Percentiles rank a stretch among this genome's conserved stretches.
Evolutionary conservation across 2,888 invertebrate species (phyloP).

Genomic region (Bhutanitis thaidina): DNA sequence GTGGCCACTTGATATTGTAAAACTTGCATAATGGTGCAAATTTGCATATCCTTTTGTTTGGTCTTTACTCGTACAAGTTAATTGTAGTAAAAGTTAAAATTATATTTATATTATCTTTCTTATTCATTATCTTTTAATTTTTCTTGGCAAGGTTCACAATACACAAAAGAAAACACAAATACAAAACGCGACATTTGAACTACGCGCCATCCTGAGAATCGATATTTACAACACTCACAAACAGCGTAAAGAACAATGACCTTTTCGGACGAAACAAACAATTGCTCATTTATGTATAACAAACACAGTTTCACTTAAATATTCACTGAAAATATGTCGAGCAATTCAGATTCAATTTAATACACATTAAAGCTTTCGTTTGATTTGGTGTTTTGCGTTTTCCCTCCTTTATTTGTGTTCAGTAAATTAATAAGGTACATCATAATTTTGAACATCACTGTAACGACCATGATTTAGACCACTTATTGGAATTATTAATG

Average conservation of each 20-base stretch:
- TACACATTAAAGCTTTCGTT: neutral
- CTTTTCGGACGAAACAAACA: conserved; percentile 40
- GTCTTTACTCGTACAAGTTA: neutral
- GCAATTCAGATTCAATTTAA: neutral
- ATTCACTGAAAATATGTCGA: neutral
- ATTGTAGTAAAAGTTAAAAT: neutral
- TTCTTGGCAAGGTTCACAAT: conserved; percentile 3
- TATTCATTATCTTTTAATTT: neutral
- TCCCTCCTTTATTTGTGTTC: conserved; percentile 16
- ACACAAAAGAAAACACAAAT: conserved; percentile 4
- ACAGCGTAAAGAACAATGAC: conserved; percentile 54
- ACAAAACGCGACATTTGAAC: conserved; percentile 39
- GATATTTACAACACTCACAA: conserved; percentile 54
- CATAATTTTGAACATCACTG: neutral
- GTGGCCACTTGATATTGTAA: conserved; percentile 81
- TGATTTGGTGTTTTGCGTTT: neutral
- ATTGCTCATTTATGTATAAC: conserved; percentile 12
- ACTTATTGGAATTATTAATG: neutral
- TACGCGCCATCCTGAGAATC: conserved; percentile 63
- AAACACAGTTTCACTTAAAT: conserved; percentile 4
- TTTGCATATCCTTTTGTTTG: conserved; percentile 66
- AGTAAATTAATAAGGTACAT: neutral
- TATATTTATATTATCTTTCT: neutral
- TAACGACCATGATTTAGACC: neutral
- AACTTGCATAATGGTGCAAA: conserved; percentile 83